Evolutionary conservation across 2,888 invertebrate genomes (phyloP), one percentile per base, ranked within the genome.

Genomic region (Macaria liturata): DNA sequence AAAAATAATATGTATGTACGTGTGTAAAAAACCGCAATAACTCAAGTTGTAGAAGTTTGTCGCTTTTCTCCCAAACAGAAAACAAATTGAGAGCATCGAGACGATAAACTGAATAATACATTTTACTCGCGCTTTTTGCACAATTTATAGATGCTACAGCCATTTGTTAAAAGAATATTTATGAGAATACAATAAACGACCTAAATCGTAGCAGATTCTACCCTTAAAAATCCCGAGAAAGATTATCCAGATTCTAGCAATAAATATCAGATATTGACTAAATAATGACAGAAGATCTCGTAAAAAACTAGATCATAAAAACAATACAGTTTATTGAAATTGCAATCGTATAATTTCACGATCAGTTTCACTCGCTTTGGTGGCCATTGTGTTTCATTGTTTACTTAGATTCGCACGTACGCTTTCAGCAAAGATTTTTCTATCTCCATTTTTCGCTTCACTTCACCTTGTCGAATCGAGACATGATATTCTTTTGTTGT

Each of bases 401-500:
- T 56, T 54, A 57, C 46, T 50, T 49, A 60, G 58, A 63, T 61
- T 61, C 39, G 40, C 52, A 31, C 32, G 55, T 48, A 44, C 9
- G 40, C 42, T 49, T 53, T 46, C 42, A 50, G 9, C 34, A 51
- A 51, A 52, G 45, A 56, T 60, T 52, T 50, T 55, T 61, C 57
- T 53, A 55, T 63, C 59, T 57, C 59, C 31, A 46, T 59, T 61
- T 49, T 51, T 55, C 48, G 55, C 55, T 43, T 58, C 61, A 45
- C 52, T 61, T 61, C 61, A 57, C 47, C 54, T 59, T 47, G 45
- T 53, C 56, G 58, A 59, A 56, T 46, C 49, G 34, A 49, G 55
- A 58, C 49, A 53, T 55, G 53, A 58, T 57, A 53, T 56, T 56
- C 58, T 62, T 61, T 58, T 58, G 54, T 55, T 53, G 52, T 47